Conservation (phyloP, 2,113 vertebrate genomes). For the Nibea albiflora region DNA sequence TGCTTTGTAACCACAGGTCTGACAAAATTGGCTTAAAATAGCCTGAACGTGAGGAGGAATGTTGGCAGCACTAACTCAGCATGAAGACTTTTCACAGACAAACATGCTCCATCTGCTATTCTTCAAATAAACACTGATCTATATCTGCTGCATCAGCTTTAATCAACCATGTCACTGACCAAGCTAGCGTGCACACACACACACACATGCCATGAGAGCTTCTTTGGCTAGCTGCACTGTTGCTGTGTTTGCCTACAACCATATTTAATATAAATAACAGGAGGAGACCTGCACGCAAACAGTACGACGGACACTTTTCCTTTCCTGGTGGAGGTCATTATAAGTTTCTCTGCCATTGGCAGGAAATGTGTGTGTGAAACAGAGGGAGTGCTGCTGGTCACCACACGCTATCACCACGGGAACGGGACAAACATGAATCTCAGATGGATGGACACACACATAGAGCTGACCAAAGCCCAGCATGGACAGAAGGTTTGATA, state of each 20-base stretch:
- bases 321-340: constrained; percentile 70
- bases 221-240: constrained; percentile 1
- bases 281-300: constrained; percentile 51
- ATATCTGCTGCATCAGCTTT: constrained; percentile 68
- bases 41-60: constrained; percentile 7
- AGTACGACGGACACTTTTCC: constrained; percentile 47
- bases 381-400: constrained; percentile 63
- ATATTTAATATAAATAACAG: constrained; percentile 70
- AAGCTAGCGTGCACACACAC: constrained; percentile 16
- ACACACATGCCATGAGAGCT: not conserved
- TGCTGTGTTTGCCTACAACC: constrained; percentile 43
- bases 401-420: constrained; percentile 56
- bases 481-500: constrained; percentile 70
- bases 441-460: constrained; percentile 56
- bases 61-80: constrained; percentile 36
- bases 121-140: constrained; percentile 62
- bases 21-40: constrained; percentile 28
- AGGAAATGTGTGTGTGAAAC: constrained; percentile 66
- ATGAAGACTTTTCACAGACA: constrained; percentile 40
- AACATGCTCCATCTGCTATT: constrained; percentile 64
- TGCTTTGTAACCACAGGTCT: constrained; percentile 18
- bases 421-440: constrained; percentile 61
- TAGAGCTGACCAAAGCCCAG: constrained; percentile 54
- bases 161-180: constrained; percentile 7
- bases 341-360: constrained; percentile 59